Evolutionary conservation across 2,888 invertebrate species (phyloP).

Genomic region (Bhutanitis thaidina): DNA sequence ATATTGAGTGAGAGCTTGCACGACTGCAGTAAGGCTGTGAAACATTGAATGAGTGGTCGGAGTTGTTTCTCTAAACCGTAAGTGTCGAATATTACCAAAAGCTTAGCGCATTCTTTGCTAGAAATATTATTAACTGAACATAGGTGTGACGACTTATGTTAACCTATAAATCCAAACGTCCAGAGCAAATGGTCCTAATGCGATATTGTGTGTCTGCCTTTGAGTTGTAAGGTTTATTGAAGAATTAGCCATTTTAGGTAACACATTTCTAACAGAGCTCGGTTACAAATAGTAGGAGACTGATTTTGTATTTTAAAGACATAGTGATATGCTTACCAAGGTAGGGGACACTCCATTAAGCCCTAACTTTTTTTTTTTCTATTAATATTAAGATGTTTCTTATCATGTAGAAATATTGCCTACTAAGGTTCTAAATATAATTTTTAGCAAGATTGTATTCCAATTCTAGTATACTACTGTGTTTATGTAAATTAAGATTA

Average conservation of each 20-base stretch:
- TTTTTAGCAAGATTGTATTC: constrained; percentile 53
- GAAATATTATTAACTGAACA: not conserved
- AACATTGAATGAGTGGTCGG: constrained; percentile 56
- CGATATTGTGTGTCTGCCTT: constrained; percentile 50
- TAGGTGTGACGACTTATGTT: constrained; percentile 18
- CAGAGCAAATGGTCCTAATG: constrained; percentile 58
- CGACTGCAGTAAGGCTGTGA: constrained; percentile 77
- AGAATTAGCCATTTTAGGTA: constrained; percentile 38
- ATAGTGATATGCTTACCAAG: constrained; percentile 69
- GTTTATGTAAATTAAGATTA: constrained; percentile 63
- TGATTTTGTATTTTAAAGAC: constrained; percentile 70
- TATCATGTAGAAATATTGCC: constrained; percentile 45
- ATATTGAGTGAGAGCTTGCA: constrained; percentile 62
- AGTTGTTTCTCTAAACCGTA: constrained; percentile 45
- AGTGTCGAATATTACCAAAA: constrained; percentile 16
- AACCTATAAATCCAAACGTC: constrained; percentile 53
- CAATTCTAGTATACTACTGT: constrained; percentile 66
- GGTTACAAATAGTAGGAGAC: constrained; percentile 77
- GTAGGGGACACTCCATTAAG: constrained; percentile 51
- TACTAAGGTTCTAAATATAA: constrained; percentile 46
- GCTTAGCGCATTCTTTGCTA: not conserved
- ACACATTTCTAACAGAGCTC: constrained; percentile 47
- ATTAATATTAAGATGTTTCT: constrained; percentile 25
- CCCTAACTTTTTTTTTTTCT: constrained; percentile 39
- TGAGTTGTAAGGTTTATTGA: constrained; percentile 36